phyloP scores from a whole-genome alignment of 1,140 invertebrate genomes.

The Wiebesia pumilae region DNA sequence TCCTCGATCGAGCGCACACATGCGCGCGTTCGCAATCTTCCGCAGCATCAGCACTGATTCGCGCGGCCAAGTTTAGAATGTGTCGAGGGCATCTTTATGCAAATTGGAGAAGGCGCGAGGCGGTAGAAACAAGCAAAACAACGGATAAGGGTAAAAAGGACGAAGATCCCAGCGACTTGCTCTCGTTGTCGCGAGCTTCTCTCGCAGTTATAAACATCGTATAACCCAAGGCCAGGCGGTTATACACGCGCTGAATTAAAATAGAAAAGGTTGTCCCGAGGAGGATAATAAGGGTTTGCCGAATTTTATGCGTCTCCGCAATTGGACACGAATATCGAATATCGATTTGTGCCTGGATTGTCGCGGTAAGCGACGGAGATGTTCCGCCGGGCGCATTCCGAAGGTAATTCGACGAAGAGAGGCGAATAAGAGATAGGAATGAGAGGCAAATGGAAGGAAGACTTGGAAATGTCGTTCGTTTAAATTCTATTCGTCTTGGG shows the following conservation, averaged over 20 bases:
- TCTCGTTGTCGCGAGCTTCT: not conserved
- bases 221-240: not conserved
- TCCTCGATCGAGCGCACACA: not conserved
- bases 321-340: not conserved
- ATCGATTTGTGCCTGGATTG: not conserved
- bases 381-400: not conserved
- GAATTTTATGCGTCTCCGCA: not conserved
- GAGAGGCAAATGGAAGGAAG: too few relatives aligned
- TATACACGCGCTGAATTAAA: not conserved
- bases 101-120: slow-evolving; percentile 39
- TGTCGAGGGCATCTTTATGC: slow-evolving; percentile 48
- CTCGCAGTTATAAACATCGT: not conserved
- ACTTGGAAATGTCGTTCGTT: too few relatives aligned
- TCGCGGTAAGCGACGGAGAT: not conserved
- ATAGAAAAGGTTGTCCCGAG: not conserved
- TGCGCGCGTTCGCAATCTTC: not conserved
- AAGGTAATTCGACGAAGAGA: not conserved
- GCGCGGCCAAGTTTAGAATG: slow-evolving; percentile 18
- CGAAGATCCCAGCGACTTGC: not conserved
- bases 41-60: slow-evolving; percentile 9
- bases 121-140: not conserved
- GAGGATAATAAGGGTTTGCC: not conserved
- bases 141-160: slow-evolving; percentile 28
- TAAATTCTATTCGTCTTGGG: not conserved
- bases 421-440: not conserved